Base-by-base conservation (phyloP, 2,888 invertebrate genomes). In the Amiota mariae region DNA sequence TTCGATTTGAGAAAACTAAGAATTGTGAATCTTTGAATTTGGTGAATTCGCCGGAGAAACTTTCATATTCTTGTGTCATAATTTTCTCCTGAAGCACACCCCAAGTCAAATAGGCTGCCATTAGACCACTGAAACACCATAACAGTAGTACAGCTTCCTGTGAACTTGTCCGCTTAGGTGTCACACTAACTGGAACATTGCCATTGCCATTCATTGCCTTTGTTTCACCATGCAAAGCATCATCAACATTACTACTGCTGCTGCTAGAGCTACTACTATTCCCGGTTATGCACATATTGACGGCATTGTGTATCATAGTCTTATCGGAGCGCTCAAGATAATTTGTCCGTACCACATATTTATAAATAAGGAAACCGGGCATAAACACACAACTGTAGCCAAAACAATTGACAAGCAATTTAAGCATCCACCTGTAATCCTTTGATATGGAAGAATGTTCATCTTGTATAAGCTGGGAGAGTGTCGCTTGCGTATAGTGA, bases 71-170 rank as follows among this genome's bases (percentile, higher is more conserved):
- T 92, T 94, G 91, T 0, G 99, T 99, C 97, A 99, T 99, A 74
- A 99, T 97, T 91, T 98, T 97, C 91, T 99, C 99, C 90, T 99
- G 99, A 76, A 99, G 91, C 76, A 98, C 92, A 8, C 99, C 99
- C 98, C 98, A 99, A 74, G 97, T 95, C 46, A 98, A 92, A 88
- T 98, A 98, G 56, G 97, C 95, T 8, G 93, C 92, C 93, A 98
- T 97, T 11, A 99, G 92, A 0, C 98, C 98, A 11, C 93, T 90
- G 88, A 97, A 96, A 89, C 98, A 98, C 89, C 95, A 94, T 1
- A 92, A 70, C 3, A 97, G 90, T 63, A 94, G 88, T 46, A 93
- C 80, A 0, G 92, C 91, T 85, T 94, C 93, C 87, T 93, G 92
- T 20, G 91, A 88, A 79, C 91, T 89, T 72, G 92, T 91, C 72